Evolutionary conservation across 1,140 invertebrate species (phyloP).

Genomic region (Heterodera schachtii): DNA sequence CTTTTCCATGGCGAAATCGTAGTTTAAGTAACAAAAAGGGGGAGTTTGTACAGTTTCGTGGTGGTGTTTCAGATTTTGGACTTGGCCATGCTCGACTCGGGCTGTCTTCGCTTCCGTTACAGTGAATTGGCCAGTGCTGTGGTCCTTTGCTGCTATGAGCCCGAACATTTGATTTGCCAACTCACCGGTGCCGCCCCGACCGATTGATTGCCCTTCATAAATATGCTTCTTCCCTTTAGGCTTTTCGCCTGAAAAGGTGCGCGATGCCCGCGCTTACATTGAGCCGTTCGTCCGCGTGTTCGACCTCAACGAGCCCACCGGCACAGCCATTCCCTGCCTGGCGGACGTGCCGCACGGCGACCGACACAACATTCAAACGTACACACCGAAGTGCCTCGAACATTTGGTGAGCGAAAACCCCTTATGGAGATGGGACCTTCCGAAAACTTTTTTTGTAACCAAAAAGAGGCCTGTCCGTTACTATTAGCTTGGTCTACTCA

Average conservation of each 20-base stretch:
- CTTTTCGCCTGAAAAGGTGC: conserved; percentile 37
- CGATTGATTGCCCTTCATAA: conserved; percentile 7
- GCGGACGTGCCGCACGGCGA: conserved; percentile 29
- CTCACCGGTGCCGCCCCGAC: conserved; percentile 41
- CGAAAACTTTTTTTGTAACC: not conserved
- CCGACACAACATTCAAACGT: conserved; percentile 46
- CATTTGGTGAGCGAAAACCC: conserved; percentile 18
- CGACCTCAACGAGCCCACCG: conserved; percentile 38
- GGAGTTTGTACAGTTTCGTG: no score
- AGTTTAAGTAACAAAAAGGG: no score
- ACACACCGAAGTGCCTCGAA: conserved; percentile 4
- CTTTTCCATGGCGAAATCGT: no score
- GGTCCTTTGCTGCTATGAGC: conserved; percentile 51
- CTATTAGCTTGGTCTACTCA: no score
- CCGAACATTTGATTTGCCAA: conserved; percentile 39
- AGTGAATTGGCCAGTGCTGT: conserved; percentile 55
- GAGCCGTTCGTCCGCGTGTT: conserved; percentile 43
- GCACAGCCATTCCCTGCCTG: conserved; percentile 42
- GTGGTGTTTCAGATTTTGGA: conserved; percentile 41
- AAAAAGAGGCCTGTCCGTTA: no score
- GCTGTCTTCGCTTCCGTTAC: conserved; percentile 44
- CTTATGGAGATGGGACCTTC: not conserved
- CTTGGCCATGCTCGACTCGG: conserved; percentile 40
- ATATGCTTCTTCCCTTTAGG: conserved; percentile 35
- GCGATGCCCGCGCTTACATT: conserved; percentile 35